Evolutionary conservation across 2,888 invertebrate species (phyloP), one percentile per base, ranked within the genome.

Genomic region (Tachina grossa): DNA sequence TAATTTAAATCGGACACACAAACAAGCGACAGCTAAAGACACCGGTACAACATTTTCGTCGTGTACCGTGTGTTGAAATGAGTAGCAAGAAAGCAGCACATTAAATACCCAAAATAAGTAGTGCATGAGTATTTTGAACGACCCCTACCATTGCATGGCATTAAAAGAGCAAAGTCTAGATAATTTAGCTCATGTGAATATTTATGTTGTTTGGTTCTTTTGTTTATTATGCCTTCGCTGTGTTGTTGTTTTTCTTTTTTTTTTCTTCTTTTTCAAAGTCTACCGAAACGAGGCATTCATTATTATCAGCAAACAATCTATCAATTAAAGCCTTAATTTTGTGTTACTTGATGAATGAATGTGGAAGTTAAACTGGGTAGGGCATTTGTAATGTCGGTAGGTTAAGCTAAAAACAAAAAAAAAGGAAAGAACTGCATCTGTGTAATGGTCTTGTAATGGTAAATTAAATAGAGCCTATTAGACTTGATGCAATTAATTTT

Each of bases 241-340:
- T 6, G 31, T 31, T 31, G 31, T 31, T 31, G 31, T 61, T 41
- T 51, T 61, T 72, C 13, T 59, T 39, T 4, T 14, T 19, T 16
- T 63, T 11, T 39, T 4, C 10, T 19, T 16, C 53, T 11, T 11
- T 68, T 57, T 77, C 72, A 72, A 78, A 78, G 77, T 9, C 31
- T 41, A 45, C 77, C 83, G 83, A 57, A 77, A 53, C 59, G 65
- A 75, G 13, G 14, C 49, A 14, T n/a, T 14, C 49, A 61, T 78
- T 78, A 77, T 72, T 78, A 77, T 72, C 77, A 59, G 6, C 71
- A 47, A 53, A 4, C 72, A 78, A 83, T 78, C 77, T 66, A 83
- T 83, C 78, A 83, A 78, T 78, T 78, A 78, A 55, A 72, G 51
- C 49, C 83, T 78, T 66, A 78, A 66, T n/a, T 39, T 77, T 59